phyloP scores from a whole-genome alignment of 2,797 vertebrate species.

The Pseudochromis fuscus region DNA sequence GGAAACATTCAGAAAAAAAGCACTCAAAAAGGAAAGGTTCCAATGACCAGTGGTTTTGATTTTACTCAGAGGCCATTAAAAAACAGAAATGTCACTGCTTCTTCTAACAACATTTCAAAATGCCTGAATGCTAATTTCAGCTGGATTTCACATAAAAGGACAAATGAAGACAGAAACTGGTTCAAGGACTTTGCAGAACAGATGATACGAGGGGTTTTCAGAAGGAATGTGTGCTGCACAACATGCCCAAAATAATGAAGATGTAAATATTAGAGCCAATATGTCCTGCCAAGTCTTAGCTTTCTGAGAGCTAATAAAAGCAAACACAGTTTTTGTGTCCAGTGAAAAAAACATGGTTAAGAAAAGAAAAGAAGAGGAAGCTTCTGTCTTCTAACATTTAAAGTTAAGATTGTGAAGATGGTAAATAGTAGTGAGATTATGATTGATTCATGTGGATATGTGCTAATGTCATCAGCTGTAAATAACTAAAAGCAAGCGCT shows the following conservation, averaged over 20 bases:
- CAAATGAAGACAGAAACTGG: constrained; percentile 31
- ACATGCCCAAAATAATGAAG: constrained; percentile 41
- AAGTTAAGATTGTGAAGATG: constrained; percentile 1
- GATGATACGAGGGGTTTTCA: constrained; percentile 55
- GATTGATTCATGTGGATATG: neutral
- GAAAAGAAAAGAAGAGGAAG: neutral
- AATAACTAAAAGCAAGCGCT: constrained; percentile 30
- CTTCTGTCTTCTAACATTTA: constrained; percentile 21
- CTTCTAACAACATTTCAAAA: constrained; percentile 39
- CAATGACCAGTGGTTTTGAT: constrained; percentile 31
- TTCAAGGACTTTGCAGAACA: constrained; percentile 43
- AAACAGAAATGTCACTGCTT: constrained; percentile 14
- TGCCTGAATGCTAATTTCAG: constrained; percentile 27
- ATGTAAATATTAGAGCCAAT: constrained; percentile 44
- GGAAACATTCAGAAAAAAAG: constrained; percentile 18
- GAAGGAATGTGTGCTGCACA: constrained; percentile 44
- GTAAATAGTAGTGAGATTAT: neutral
- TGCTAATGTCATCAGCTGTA: constrained; percentile 5
- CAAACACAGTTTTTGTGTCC: constrained; percentile 36
- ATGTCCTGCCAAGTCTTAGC: constrained; percentile 43
- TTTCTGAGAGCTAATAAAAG: constrained; percentile 53
- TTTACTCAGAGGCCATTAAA: constrained; percentile 9
- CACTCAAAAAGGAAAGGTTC: constrained; percentile 25
- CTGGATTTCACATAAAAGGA: constrained; percentile 25
- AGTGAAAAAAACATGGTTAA: constrained; percentile 15